Conservation (phyloP, 1,140 invertebrate genomes). For the Drosophila bocqueti region DNA sequence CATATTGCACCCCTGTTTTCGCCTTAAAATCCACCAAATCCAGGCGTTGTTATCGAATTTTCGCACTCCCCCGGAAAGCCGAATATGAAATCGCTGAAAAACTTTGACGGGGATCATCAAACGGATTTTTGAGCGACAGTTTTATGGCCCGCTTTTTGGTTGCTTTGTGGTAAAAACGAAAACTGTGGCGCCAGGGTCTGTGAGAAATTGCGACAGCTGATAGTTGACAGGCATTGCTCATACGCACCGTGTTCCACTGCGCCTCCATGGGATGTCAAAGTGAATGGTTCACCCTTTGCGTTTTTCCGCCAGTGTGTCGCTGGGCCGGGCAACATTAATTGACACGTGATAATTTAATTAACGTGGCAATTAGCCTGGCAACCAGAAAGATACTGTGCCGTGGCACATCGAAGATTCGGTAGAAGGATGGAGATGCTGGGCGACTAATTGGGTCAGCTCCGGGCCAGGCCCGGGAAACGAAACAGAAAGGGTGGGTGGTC, state of each 20-base stretch:
- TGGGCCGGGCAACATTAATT: conserved; percentile 68
- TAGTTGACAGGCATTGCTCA: conserved; percentile 65
- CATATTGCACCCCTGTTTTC: not conserved
- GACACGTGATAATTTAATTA: conserved; percentile 83
- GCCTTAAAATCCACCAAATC: conserved; percentile 7
- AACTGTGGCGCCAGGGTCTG: not conserved
- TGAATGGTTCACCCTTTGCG: conserved; percentile 38
- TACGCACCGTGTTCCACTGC: conserved; percentile 55
- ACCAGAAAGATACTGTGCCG: conserved; percentile 48
- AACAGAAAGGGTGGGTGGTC: conserved; percentile 7
- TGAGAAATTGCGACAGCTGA: conserved; percentile 60
- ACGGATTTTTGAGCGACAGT: conserved; percentile 64
- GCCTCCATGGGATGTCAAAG: conserved; percentile 45
- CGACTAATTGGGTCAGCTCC: conserved; percentile 74
- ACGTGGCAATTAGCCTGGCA: conserved; percentile 64
- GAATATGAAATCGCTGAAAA: conserved; percentile 16
- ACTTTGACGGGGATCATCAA: conserved; percentile 60
- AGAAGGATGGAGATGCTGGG: conserved; percentile 27
- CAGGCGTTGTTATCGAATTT: conserved; percentile 11
- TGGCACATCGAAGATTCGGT: conserved; percentile 48
- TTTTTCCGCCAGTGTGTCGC: conserved; percentile 47
- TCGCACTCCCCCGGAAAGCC: conserved; percentile 3
- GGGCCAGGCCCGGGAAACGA: conserved; percentile 17
- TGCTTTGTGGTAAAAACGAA: conserved; percentile 21
- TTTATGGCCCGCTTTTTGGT: conserved; percentile 40